Base-by-base conservation (phyloP, 1,140 invertebrate genomes). In the Probaryconus sp. region DNA sequence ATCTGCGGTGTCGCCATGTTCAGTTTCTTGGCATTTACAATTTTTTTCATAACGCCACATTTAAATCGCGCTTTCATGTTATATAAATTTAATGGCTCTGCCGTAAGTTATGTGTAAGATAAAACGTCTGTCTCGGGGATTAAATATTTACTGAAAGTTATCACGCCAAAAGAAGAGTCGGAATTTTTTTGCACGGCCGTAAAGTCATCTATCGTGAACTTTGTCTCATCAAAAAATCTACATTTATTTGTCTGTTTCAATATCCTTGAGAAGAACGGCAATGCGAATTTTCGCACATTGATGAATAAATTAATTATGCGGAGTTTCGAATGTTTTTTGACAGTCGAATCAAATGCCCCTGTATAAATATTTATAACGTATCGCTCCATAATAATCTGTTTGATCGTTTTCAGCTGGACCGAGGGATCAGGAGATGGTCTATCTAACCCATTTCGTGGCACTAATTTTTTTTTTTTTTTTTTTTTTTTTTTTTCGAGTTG, bases 291-390 rank as follows among this genome's bases (percentile, higher is more conserved):
- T 47, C 56, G 43, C 56, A 48, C 50, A 38, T 17, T 18, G 53
- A 17, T 31, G 53, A 40, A 56, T 50, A 68, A 68, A 70, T 69
- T 60, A 60, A 60, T 69, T 56, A 42, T 43, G 18, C 37, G 38
- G 11, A 55, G 30, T 47, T 31, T 47, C 5, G 16, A 47, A 50
- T 60, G 30, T n/a, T n/a, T n/a, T 50, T 24, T 24, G 28, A 45
- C 45, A 45, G 24, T 45, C 31, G 24, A 47, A 56, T 35, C 31
- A 10, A 55, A 42, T 10, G 33, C 26, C 38, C 30, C 35, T 37
- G 28, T 56, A 80, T 80, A 79, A 80, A 79, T 80, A 80, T 80
- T 78, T 74, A 79, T 72, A 69, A 70, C 61, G 75, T 70, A 76
- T 78, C 75, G 75, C 58, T 40, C 20, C 42, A 68, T 71, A 70